These are phyloP conservation scores for Phania funesta DNA, from an alignment of 2,888 invertebrate genomes.

Conservation along the genomic window DNA sequence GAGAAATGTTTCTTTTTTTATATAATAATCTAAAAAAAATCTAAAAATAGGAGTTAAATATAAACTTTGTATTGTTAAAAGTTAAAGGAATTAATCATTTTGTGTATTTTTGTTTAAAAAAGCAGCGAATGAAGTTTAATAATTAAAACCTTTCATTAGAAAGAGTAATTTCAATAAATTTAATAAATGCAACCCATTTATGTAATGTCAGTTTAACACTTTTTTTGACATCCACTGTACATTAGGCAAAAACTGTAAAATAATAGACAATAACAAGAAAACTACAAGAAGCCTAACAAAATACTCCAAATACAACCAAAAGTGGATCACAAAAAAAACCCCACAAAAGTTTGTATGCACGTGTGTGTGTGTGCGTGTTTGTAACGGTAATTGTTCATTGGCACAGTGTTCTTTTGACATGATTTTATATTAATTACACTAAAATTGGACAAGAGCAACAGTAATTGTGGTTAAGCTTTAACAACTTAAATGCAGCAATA, in stretches of 20 bases:
- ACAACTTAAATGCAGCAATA: not conserved
- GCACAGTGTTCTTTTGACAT: constrained; percentile 33
- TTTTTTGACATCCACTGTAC: too few relatives aligned
- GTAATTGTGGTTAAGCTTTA: not conserved
- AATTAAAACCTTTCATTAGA: too few relatives aligned
- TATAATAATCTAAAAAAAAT: too few relatives aligned
- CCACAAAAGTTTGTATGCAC: constrained; percentile 5
- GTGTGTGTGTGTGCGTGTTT: not conserved
- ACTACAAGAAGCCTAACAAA: constrained; percentile 65
- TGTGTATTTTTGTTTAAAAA: too few relatives aligned
- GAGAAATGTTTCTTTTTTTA: too few relatives aligned
- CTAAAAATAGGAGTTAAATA: too few relatives aligned
- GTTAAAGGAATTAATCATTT: too few relatives aligned
- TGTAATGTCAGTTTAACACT: too few relatives aligned
- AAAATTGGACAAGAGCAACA: constrained; percentile 5
- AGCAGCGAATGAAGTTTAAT: too few relatives aligned
- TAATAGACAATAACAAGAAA: constrained; percentile 22
- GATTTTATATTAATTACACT: constrained; percentile 17
- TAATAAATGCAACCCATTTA: too few relatives aligned
- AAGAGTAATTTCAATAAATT: too few relatives aligned
- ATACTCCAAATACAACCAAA: constrained; percentile 45
- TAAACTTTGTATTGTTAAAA: too few relatives aligned
- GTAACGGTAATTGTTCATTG: constrained; percentile 29
- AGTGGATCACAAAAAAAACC: constrained; percentile 48
- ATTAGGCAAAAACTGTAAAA: not conserved